phyloP scores from a whole-genome alignment of 2,113 vertebrate species.

The Hippotragus niger region DNA sequence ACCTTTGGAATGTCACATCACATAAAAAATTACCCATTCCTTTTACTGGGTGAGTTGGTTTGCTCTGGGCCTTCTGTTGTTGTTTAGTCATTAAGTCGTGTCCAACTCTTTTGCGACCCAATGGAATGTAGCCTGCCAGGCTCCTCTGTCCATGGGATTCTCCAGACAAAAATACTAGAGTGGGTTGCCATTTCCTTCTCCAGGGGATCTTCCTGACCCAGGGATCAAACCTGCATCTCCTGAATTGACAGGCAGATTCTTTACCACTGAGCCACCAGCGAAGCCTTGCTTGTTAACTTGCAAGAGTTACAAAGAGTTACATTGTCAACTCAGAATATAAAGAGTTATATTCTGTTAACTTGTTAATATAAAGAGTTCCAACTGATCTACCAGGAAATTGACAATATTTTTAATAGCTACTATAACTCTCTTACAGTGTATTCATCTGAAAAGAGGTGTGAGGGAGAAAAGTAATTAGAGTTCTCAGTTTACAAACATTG shows the following conservation, averaged over 20 bases:
- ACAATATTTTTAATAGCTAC: neutral
- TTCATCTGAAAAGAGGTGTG: constrained; percentile 45
- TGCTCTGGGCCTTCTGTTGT: fast-evolving
- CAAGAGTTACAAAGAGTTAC: neutral
- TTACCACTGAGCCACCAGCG: neutral
- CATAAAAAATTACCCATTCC: fast-evolving
- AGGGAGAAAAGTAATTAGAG: constrained; percentile 60
- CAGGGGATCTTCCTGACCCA: neutral
- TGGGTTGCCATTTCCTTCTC: neutral
- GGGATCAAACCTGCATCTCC: neutral
- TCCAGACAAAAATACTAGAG: neutral
- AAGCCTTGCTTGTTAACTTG: neutral
- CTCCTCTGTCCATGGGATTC: neutral
- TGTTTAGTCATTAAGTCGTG: neutral
- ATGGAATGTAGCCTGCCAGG: neutral
- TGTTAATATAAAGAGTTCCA: neutral
- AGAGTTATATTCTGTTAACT: neutral
- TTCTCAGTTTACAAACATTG: constrained; percentile 69
- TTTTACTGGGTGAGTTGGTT: neutral
- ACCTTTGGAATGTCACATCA: too few relatives aligned
- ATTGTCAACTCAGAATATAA: neutral
- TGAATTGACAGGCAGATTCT: neutral
- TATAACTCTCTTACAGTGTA: neutral
- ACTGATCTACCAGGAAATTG: neutral
- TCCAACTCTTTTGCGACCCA: neutral